Base-by-base conservation (phyloP, 2,797 vertebrate genomes). In the Arrhamphus sclerolepis region DNA sequence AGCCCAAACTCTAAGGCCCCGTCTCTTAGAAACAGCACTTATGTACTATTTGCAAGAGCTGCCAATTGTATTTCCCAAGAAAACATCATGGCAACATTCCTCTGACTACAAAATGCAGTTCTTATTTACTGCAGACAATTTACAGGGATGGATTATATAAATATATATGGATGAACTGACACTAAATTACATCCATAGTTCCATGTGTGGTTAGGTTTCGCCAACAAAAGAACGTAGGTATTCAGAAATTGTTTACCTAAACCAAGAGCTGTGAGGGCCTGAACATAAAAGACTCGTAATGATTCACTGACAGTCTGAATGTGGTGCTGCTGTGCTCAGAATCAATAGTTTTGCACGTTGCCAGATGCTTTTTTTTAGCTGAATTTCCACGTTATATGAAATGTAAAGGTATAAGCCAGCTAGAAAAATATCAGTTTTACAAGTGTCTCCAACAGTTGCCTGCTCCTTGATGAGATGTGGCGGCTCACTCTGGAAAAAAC, bases 71-170 rank as follows among this genome's bases (percentile, higher is more conserved):
- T 47, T 70, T 42, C n/a, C 31, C 28, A 53, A 26, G 39, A 24
- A 28, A 62, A 47, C 57, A 1, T 24, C 11, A 2, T 0, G 1
- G 41, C 20, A 50, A 43, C 11, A 1, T n/a, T 43, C 6, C 19
- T 71, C 47, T 7, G 0, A 56, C 29, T 19, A 44, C 13, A 2
- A 53, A 38, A 20, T 34, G 29, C 21, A 28, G 16, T 11, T 7
- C 42, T 39, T 49, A 42, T 77, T 46, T 24, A 41, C 51, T 14
- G 41, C 34, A 43, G 10, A 21, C 28, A 39, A 40, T 46, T 44
- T 18, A 31, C 8, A 44, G 22, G 29, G 55, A 71, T 39, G 20
- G 34, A 46, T 39, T 21, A n/a, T 6, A 29, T n/a, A n/a, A n/a
- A n/a, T n/a, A n/a, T n/a, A n/a, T n/a, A n/a, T n/a, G n/a, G 56